Percentiles rank a stretch among this genome's conserved stretches.
Conservation (phyloP, 1,140 invertebrate genomes). For the Vanessa tameamea region DNA sequence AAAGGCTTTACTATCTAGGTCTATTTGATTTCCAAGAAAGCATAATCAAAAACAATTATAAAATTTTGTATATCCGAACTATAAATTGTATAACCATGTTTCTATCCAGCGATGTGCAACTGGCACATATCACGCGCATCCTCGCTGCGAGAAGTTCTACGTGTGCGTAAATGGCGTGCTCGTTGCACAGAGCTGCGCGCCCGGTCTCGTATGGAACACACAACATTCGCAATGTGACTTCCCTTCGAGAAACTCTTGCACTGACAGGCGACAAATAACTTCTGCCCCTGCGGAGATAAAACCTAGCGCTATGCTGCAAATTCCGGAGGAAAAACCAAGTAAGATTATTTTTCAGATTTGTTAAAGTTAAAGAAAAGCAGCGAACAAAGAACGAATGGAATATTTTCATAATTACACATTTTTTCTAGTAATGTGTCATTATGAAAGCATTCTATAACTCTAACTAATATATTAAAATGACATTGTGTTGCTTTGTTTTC, state of each 20-base stretch:
- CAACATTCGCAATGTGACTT: slow-evolving; percentile 86
- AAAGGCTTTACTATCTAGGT: too few relatives aligned
- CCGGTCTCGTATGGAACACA: slow-evolving; percentile 85
- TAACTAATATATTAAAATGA: background rate
- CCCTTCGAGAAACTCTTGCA: slow-evolving; percentile 53
- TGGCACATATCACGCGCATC: slow-evolving; percentile 83
- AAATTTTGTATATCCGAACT: too few relatives aligned
- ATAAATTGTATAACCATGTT: background rate
- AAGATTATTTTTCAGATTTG: slow-evolving; percentile 30
- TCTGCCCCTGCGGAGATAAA: slow-evolving; percentile 51
- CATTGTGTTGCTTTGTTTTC: slow-evolving; percentile 32
- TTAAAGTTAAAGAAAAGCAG: background rate
- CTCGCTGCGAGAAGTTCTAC: slow-evolving; percentile 84
- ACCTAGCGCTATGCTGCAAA: slow-evolving; percentile 44
- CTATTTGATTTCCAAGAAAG: too few relatives aligned
- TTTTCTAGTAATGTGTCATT: too few relatives aligned
- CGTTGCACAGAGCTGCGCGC: slow-evolving; percentile 84
- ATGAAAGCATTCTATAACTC: background rate
- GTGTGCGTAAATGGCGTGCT: slow-evolving; percentile 86
- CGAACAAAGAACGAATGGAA: too few relatives aligned
- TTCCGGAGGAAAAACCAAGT: slow-evolving; percentile 52
- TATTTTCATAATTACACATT: too few relatives aligned
- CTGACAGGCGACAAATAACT: slow-evolving; percentile 55
- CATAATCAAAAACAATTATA: too few relatives aligned
- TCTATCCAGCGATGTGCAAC: slow-evolving; percentile 69